Conservation (phyloP, 2,888 invertebrate genomes). For the Pseudococcus longispinus region DNA sequence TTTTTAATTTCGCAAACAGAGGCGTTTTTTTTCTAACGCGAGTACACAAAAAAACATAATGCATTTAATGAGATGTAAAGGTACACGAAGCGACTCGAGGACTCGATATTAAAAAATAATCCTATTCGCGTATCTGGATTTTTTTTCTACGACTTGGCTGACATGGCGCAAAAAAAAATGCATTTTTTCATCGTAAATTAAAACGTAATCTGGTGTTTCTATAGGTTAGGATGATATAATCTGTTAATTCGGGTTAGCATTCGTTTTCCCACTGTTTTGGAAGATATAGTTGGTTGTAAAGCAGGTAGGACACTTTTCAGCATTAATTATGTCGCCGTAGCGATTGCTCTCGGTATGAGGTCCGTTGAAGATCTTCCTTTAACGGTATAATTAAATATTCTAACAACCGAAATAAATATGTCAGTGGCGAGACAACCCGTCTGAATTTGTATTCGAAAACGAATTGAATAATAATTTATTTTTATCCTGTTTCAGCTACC, state of each 20-base stretch:
- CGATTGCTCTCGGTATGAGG: constrained; percentile 45
- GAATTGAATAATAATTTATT: constrained; percentile 48
- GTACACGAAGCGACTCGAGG: not conserved
- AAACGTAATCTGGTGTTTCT: constrained; percentile 30
- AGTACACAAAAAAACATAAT: not conserved
- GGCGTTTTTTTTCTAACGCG: not conserved
- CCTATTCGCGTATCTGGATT: not conserved
- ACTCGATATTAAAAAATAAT: constrained; percentile 5
- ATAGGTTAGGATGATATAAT: constrained; percentile 14
- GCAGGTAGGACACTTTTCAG: constrained; percentile 51
- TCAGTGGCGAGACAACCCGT: constrained; percentile 13
- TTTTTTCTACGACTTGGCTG: not conserved
- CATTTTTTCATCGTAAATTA: constrained; percentile 35
- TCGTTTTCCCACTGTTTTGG: constrained; percentile 41
- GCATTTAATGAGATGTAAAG: constrained; percentile 19
- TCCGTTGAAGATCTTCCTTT: constrained; percentile 47
- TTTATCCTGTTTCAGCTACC: constrained; percentile 34
- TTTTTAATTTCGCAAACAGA: not conserved
- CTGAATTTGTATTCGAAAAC: constrained; percentile 43
- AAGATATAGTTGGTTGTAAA: constrained; percentile 46
- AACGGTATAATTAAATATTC: constrained; percentile 50
- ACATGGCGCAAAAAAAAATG: constrained; percentile 14
- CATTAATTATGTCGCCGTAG: constrained; percentile 48
- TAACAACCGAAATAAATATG: constrained; percentile 42
- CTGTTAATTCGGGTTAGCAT: constrained; percentile 43